phyloP scores from a whole-genome alignment of 2,797 vertebrate genomes.

The Cygnus olor region DNA sequence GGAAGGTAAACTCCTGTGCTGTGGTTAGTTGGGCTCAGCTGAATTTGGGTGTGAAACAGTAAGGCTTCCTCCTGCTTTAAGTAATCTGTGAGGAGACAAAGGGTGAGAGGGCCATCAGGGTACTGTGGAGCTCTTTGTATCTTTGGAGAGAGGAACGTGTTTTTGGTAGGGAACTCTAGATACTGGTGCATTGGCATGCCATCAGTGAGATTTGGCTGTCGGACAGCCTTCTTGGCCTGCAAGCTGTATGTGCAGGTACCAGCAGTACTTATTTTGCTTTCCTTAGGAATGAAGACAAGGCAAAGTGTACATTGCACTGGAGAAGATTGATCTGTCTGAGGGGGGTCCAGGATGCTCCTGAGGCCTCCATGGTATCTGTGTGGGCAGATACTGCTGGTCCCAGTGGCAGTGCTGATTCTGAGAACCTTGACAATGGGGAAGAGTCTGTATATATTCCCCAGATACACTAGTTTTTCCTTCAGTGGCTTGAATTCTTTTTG shows the following conservation, averaged over 20 bases:
- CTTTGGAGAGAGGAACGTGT: neutral
- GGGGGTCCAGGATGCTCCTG: neutral
- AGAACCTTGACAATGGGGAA: neutral
- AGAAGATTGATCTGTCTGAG: neutral
- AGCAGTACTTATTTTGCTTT: neutral
- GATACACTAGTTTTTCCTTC: neutral
- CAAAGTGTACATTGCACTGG: neutral
- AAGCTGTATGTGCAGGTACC: neutral
- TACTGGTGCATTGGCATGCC: neutral
- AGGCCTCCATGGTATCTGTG: neutral
- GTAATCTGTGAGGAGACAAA: neutral
- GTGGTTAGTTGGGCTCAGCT: neutral
- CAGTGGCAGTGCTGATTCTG: neutral
- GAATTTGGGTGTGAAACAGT: neutral
- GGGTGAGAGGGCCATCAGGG: neutral
- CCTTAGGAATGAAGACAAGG: neutral
- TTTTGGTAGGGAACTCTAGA: neutral
- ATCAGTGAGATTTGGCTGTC: neutral
- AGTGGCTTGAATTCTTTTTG: neutral
- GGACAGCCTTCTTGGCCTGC: neutral
- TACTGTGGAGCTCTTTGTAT: neutral
- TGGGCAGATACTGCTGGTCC: neutral
- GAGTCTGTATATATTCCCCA: neutral
- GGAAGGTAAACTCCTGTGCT: neutral
- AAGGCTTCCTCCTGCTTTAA: neutral